Percentiles rank a stretch among this genome's conserved stretches.
phyloP scores from a whole-genome alignment of 2,888 invertebrate genomes.

The Parthenolecanium corni region DNA sequence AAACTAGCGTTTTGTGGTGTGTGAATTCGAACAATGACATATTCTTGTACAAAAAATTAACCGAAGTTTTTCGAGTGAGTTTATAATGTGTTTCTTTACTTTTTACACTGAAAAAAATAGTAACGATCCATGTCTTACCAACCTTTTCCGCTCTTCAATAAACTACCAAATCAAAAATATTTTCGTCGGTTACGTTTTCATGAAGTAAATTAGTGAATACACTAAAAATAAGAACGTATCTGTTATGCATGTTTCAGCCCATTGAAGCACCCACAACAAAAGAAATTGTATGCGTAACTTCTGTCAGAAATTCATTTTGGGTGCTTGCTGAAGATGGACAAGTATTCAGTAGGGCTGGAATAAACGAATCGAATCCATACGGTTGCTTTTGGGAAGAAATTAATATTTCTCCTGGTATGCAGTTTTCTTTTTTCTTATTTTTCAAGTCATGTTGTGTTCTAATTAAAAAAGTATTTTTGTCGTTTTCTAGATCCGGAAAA shows the following conservation, averaged over 20 bases:
- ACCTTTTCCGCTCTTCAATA: too few species aligned
- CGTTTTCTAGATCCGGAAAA: neutral
- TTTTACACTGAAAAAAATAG: neutral
- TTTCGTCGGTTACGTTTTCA: too few species aligned
- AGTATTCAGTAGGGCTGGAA: slow-evolving; percentile 40
- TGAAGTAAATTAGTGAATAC: too few species aligned
- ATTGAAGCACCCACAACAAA: slow-evolving; percentile 28
- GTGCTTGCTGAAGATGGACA: slow-evolving; percentile 39
- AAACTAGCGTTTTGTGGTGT: slow-evolving; percentile 10
- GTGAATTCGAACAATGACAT: slow-evolving; percentile 11
- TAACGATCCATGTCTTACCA: neutral
- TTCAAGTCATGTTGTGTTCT: neutral
- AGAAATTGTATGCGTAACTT: slow-evolving; percentile 36
- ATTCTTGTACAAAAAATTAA: slow-evolving; percentile 1
- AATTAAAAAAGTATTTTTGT: neutral
- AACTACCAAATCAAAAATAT: too few species aligned
- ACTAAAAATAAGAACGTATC: too few species aligned
- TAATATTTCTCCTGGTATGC: neutral
- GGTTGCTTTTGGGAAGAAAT: slow-evolving; percentile 35
- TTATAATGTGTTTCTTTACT: slow-evolving; percentile 1
- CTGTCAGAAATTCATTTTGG: slow-evolving; percentile 41
- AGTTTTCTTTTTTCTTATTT: neutral
- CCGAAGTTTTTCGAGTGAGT: slow-evolving; percentile 5
- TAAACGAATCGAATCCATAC: slow-evolving; percentile 37
- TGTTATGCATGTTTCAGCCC: too few species aligned